Conservation (phyloP, 2,113 vertebrate species). For the Caloenas nicobarica region DNA sequence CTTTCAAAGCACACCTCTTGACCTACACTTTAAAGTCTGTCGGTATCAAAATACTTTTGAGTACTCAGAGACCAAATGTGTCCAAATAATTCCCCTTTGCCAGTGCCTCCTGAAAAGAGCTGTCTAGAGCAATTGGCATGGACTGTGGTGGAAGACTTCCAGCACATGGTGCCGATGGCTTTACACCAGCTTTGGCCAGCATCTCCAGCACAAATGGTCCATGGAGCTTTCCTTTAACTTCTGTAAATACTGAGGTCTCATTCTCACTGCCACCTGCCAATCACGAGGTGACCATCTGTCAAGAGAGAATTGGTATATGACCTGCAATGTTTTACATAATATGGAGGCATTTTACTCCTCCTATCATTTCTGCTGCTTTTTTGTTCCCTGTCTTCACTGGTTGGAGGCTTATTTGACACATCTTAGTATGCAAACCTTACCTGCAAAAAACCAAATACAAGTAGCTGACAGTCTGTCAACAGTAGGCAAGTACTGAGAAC, state of each 20-base stretch:
- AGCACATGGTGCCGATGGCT: not conserved
- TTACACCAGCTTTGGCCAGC: not conserved
- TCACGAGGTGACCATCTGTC: not conserved
- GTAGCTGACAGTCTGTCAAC: not conserved
- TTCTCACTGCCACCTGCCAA: not conserved
- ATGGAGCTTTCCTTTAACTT: not conserved
- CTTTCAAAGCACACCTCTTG: not conserved
- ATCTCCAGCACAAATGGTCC: not conserved
- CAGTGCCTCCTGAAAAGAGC: not conserved
- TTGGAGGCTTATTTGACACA: not conserved
- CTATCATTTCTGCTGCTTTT: not conserved
- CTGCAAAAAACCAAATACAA: not conserved
- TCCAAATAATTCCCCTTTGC: not conserved
- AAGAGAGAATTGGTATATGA: not conserved
- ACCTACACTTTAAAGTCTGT: not conserved
- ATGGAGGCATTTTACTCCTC: not conserved
- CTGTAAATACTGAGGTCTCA: not conserved
- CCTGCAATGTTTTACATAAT: not conserved
- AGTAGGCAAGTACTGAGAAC: not conserved
- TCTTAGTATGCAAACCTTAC: not conserved
- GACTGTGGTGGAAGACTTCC: not conserved
- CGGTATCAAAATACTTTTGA: not conserved
- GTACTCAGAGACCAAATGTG: accelerated
- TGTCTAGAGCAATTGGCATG: not conserved
- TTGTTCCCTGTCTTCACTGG: not conserved